Evolutionary conservation across 2,797 vertebrate species (phyloP).

Genomic region (Ciconia nigra): DNA sequence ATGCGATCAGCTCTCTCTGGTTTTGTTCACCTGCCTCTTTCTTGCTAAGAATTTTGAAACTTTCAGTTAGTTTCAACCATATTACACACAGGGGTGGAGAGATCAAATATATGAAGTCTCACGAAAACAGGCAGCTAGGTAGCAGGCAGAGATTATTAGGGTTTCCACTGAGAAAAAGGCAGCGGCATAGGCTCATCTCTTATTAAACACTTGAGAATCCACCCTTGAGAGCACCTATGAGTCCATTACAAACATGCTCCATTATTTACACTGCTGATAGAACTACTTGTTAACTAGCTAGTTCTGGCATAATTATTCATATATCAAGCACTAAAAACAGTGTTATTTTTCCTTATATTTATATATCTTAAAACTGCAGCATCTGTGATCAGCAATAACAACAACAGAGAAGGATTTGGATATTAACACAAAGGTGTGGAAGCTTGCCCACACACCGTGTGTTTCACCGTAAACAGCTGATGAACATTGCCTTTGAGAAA

Average conservation of each 20-base stretch:
- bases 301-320: neutral
- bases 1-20: neutral
- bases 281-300: neutral
- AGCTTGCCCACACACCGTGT: neutral
- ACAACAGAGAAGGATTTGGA: neutral
- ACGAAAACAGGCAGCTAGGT: conserved; percentile 5
- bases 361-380: neutral
- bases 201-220: conserved; percentile 60
- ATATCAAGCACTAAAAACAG: neutral
- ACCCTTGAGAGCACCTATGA: conserved; percentile 7
- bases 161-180: conserved; percentile 59
- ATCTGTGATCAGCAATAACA: neutral
- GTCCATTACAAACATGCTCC: conserved; percentile 17
- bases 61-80: neutral
- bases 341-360: neutral
- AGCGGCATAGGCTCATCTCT: neutral
- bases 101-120: neutral
- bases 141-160: conserved; percentile 18
- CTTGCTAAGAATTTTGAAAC: neutral
- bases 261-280: conserved; percentile 5
- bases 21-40: neutral
- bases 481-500: neutral
- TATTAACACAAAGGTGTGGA: neutral
- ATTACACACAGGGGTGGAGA: neutral
- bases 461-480: neutral